Base-by-base conservation (phyloP, 2,797 vertebrate species). In the Rhadinocentrus ornatus region DNA sequence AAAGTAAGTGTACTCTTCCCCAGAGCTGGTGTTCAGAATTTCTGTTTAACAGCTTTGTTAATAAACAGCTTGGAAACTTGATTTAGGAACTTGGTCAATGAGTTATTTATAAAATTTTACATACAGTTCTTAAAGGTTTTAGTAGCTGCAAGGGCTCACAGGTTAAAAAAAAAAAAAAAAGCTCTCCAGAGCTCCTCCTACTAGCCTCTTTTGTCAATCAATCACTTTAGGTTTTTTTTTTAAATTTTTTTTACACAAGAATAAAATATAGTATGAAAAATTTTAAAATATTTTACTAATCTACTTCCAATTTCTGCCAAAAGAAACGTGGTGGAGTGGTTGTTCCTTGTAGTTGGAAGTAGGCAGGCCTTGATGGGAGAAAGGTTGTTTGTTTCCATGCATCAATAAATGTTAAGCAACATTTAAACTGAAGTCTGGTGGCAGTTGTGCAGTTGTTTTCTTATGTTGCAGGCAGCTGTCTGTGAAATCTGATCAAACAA, bases 401-500 rank as follows among this genome's bases (percentile, higher is more conserved):
- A 6, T 7, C 27, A 48, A 16, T 74, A 27, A 71, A 53, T 18
- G 11, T 16, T 32, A 1, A 55, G 12, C 32, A 46, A 12, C 2
- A 1, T 31, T 39, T 20, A 20, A 60, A 48, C 52, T 18, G 35
- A 22, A 39, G 72, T 71, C 69, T 53, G 57, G 54, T 63, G 48
- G 66, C 69, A 66, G 73, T n/a, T 24, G 16, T 64, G 71, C 15
- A 56, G 48, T 67, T 64, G 50, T 82, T 68, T 70, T 58, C 58
- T 70, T 46, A 22, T 15, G 39, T 35, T 55, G 24, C 22, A 52
- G 39, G 37, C 39, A 31, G 37, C 27, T 48, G 64, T 61, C 62
- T 6, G 18, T 58, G 31, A 69, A 69, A 77, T 71, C 73, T 66
- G 78, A 72, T 86, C 59, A 66, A 74, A 73, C 69, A 29, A 11